These are phyloP conservation scores for Eulemur macaco DNA, from an alignment of 2,113 vertebrate species.

Conservation along the genomic window DNA sequence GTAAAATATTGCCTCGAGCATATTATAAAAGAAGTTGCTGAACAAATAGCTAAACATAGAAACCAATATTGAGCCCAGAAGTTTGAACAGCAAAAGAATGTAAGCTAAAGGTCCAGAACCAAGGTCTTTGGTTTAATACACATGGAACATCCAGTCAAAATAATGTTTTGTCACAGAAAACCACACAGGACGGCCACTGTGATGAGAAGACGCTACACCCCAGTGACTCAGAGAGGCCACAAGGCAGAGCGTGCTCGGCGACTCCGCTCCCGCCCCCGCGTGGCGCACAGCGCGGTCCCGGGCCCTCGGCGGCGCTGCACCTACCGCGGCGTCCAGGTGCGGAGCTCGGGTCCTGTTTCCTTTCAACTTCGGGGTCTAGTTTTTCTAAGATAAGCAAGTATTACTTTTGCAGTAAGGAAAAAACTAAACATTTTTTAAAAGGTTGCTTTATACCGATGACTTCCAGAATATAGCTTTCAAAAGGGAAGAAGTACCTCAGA, in stretches of 20 bases:
- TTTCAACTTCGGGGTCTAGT: background rate
- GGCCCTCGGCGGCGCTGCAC: no score
- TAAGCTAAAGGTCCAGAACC: background rate
- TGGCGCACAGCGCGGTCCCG: no score
- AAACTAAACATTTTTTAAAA: background rate
- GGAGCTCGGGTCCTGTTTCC: background rate
- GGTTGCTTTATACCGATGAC: background rate
- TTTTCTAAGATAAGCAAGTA: background rate
- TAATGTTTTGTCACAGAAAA: background rate
- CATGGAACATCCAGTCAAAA: background rate
- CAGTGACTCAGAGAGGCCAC: background rate
- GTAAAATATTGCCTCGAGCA: slow-evolving; percentile 23
- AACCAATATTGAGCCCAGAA: background rate
- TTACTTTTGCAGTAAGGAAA: background rate
- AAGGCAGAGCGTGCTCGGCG: background rate
- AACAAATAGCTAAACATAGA: slow-evolving; percentile 5
- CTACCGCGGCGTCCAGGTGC: background rate
- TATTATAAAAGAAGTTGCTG: background rate
- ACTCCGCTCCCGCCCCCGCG: no score
- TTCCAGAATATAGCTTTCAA: background rate
- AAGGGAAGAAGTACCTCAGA: background rate
- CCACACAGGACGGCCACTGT: background rate
- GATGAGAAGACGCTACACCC: background rate
- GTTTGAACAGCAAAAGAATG: background rate
- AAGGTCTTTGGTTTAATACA: background rate